Evolutionary conservation across 2,888 invertebrate species (phyloP), one percentile per base, ranked within the genome.

Genomic region (Drosophila planitibia): DNA sequence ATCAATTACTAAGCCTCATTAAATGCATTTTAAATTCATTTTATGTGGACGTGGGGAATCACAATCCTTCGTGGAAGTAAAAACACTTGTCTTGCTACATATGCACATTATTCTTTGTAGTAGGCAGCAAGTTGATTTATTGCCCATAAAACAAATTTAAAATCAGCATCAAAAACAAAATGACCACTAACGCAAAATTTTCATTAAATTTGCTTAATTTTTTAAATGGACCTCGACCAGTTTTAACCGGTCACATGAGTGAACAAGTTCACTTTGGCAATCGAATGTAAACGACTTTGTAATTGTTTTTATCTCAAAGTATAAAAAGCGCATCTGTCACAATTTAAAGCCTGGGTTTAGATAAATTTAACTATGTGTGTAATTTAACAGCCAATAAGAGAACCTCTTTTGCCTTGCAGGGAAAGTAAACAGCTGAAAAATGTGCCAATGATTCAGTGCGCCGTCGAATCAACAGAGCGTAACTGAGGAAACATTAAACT

Each of bases 361-460:
- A 14, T 14, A 22, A 7, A 47, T 14, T 47, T 14, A 7, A 47
- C 14, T 22, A 4, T 22, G 1, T 6, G 1, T 44, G 3, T 22
- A 14, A 22, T 3, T 47, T 25, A 16, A 25, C 16, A 25, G 9
- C 7, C 14, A 16, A 9, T 16, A 16, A 16, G 7, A 0, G 7
- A 25, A 47, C 16, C 16, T 9, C 7, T 16, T 25, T 2, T 47
- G 10, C 16, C 10, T 41, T 64, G 10, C 55, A 66, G 59, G 30
- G 32, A 28, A 32, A 33, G 28, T 16, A 16, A 47, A 39, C 22
- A 49, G 22, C 59, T 14, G 1, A 10, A 74, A 61, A 28, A 78
- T 71, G 71, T 64, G 53, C 37, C 19, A 64, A 32, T 78, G 60
- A 71, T 22, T 37, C 19, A 22, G 6, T 41, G 32, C 5, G n/a